A percentile compares a stretch with the other conserved stretches of the same genome.
Conservation (phyloP, 1,140 invertebrate species). For the Pogonognathellus flavescens region DNA sequence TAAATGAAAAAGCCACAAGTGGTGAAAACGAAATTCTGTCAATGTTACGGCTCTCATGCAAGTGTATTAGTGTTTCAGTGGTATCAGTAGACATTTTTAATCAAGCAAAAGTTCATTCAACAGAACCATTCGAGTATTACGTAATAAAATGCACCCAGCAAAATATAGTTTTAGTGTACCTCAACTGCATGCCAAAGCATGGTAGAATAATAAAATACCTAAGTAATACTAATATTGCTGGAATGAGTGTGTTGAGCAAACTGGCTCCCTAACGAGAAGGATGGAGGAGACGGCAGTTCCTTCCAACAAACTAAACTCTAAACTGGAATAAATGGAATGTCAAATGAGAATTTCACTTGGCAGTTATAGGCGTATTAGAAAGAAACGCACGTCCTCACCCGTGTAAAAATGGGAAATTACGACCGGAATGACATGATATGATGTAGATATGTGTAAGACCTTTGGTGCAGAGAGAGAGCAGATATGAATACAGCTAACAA, state of each 20-base stretch:
- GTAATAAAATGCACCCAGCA: not conserved
- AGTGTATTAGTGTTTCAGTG: too few species aligned
- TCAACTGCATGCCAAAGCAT: not conserved
- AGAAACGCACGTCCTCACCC: constrained; percentile 27
- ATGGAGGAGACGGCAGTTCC: not conserved
- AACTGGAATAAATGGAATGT: constrained; percentile 21
- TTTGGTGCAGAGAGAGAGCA: not conserved
- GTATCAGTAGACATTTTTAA: too few species aligned
- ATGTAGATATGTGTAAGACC: not conserved
- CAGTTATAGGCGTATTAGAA: constrained; percentile 31
- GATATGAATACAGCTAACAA: too few species aligned
- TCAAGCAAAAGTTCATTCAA: not conserved
- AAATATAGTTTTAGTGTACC: not conserved
- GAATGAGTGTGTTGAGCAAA: not conserved
- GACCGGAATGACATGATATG: constrained; percentile 8
- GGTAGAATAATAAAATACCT: not conserved
- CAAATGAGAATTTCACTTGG: constrained; percentile 32
- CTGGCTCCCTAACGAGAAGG: constrained; percentile 1
- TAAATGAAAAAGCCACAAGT: not conserved
- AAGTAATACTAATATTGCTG: not conserved
- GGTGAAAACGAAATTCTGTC: not conserved
- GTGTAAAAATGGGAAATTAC: constrained; percentile 14
- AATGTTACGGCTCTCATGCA: too few species aligned
- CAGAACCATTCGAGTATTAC: not conserved
- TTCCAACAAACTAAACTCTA: not conserved